Evolutionary conservation across 2,797 vertebrate species (phyloP).

Genomic region (Periophthalmus magnuspinnatus): DNA sequence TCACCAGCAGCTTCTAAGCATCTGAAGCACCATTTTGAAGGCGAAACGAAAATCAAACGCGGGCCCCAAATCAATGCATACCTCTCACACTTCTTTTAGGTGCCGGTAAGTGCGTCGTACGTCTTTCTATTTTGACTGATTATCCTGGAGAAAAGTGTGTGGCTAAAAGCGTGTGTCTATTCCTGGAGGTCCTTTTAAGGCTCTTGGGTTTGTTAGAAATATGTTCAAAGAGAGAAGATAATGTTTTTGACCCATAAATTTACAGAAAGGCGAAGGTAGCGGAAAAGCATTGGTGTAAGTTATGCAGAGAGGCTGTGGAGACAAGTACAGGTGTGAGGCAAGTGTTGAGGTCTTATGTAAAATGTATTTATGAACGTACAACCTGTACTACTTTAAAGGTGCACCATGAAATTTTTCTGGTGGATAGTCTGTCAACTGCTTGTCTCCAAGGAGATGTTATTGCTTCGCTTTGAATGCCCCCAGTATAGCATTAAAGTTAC

Average conservation of each 20-base stretch:
- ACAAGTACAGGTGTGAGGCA: too few species aligned
- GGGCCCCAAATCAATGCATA: slow-evolving; percentile 56
- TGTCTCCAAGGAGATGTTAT: too few species aligned
- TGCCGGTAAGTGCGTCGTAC: slow-evolving; percentile 48
- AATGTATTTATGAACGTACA: too few species aligned
- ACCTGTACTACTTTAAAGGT: too few species aligned
- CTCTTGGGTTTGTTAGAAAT: neutral
- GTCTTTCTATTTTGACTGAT: slow-evolving; percentile 39
- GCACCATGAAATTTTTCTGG: too few species aligned
- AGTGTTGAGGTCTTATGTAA: too few species aligned
- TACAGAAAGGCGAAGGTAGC: neutral
- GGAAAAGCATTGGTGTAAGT: neutral
- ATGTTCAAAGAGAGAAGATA: neutral
- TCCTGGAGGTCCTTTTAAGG: slow-evolving; percentile 5
- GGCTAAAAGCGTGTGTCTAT: slow-evolving; percentile 31
- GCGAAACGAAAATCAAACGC: slow-evolving; percentile 38
- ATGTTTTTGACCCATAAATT: neutral
- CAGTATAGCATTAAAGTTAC: too few species aligned
- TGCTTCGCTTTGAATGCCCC: too few species aligned
- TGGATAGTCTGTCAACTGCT: too few species aligned
- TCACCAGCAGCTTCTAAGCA: slow-evolving; percentile 60
- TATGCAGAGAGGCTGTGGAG: too few species aligned
- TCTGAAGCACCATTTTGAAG: slow-evolving; percentile 59
- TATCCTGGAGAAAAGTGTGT: slow-evolving; percentile 34
- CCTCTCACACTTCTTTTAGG: slow-evolving; percentile 53